Evolutionary conservation across 2,888 invertebrate species (phyloP), one percentile per base, ranked within the genome.

Genomic region (Dryobota labecula): DNA sequence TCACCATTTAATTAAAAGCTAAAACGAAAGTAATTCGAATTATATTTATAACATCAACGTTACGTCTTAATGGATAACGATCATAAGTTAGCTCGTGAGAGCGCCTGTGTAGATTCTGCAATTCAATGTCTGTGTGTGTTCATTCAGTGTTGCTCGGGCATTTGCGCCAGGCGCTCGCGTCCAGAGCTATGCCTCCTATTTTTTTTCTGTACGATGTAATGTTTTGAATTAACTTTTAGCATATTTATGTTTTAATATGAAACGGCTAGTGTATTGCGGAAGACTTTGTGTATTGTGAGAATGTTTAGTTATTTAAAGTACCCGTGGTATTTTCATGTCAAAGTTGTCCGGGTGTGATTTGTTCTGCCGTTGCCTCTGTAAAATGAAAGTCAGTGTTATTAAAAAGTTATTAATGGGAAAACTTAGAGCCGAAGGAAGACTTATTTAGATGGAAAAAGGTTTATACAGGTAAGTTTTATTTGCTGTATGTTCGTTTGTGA

Each of bases 111-210:
- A 65, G 76, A 76, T 70, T 82, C 73, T 74, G 81, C 75, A 53
- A 70, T 80, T 87, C 84, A 83, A 45, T 30, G 73, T n/a, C 56
- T 33, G 72, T 47, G 54, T 74, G 70, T 71, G 84, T 78, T 73
- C 74, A 86, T 88, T 86, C 92, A 93, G 92, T 92, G 24, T 90
- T 91, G 93, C 92, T 87, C 89, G 49, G 85, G 80, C 85, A n/a
- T 66, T 86, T 60, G 82, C 62, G 71, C 57, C 89, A 90, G 92
- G 91, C 92, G 92, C 88, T 75, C 61, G 84, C 43, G 72, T 73
- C 13, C 54, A 3, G 24, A 45, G 77, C 63, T 13, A 30, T 27
- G 65, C 11, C 36, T 24, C 15, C 11, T 20, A 18, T 15, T 58
- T 53, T 27, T 77, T 64, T 73, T 58, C 62, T 61, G 38, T 53